phyloP scores from a whole-genome alignment of 2,888 invertebrate genomes.

The Reticulitermes lucifugus region DNA sequence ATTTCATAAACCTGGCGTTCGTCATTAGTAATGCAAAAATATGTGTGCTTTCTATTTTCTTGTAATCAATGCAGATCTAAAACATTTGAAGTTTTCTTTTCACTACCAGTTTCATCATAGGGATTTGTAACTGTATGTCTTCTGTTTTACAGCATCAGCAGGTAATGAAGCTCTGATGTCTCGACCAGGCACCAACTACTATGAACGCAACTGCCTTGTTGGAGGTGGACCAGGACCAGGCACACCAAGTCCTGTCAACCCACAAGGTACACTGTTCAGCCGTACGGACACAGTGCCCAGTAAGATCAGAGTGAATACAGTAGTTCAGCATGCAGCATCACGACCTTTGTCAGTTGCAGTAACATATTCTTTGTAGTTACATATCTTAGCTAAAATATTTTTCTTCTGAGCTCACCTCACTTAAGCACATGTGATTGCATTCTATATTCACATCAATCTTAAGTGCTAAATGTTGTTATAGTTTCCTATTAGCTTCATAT shows the following conservation, averaged over 20 bases:
- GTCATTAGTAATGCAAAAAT: too few relatives aligned
- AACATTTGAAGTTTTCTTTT: too few relatives aligned
- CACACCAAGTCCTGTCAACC: conserved; percentile 53
- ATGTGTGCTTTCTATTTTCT: too few relatives aligned
- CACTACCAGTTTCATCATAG: too few relatives aligned
- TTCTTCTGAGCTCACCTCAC: neutral
- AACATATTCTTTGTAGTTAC: neutral
- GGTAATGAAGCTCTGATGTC: conserved; percentile 59
- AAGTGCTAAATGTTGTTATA: neutral
- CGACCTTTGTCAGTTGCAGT: neutral
- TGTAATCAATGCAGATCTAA: too few relatives aligned
- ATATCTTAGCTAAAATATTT: neutral
- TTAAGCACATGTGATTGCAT: neutral
- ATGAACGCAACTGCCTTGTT: conserved; percentile 59
- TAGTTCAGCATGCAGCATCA: conserved; percentile 6
- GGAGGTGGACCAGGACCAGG: conserved; percentile 55
- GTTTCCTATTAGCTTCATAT: neutral
- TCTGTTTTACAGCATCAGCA: conserved; percentile 55
- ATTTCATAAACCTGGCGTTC: too few relatives aligned
- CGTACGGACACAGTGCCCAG: conserved; percentile 49
- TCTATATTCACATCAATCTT: neutral
- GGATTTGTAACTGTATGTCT: too few relatives aligned
- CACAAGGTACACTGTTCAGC: conserved; percentile 54
- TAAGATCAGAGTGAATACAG: conserved; percentile 39
- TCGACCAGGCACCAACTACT: conserved; percentile 60